Percentiles rank a stretch among this genome's conserved stretches.
Evolutionary conservation across 2,113 vertebrate genomes (phyloP).

Genomic region (Lepidothrix coronata): DNA sequence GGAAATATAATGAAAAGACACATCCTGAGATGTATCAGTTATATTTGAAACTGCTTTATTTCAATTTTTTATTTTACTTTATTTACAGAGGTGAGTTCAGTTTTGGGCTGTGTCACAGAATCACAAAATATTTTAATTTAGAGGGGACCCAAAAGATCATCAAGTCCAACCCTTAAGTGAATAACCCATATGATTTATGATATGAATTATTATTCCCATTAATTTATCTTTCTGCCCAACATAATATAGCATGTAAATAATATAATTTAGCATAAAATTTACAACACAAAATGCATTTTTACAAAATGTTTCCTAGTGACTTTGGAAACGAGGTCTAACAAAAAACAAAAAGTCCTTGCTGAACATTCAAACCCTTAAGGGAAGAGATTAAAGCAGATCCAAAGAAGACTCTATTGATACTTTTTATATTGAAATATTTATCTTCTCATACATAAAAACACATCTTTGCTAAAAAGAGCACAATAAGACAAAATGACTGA

Average conservation of each 20-base stretch:
- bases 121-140: background rate
- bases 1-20: slow-evolving; percentile 21
- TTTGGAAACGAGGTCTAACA: background rate
- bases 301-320: background rate
- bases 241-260: background rate
- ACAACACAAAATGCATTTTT: background rate
- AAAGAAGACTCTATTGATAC: background rate
- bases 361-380: background rate
- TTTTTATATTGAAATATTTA: background rate
- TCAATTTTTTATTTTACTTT: background rate
- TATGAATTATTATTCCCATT: background rate
- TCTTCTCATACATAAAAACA: background rate
- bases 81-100: background rate
- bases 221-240: background rate
- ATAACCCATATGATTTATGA: background rate
- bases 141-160: background rate
- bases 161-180: background rate
- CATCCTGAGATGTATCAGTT: background rate
- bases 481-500: background rate
- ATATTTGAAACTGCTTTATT: background rate
- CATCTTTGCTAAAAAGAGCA: background rate
- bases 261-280: background rate
- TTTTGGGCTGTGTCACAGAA: background rate
- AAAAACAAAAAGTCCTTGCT: background rate
- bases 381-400: background rate